Evolutionary conservation across 1,140 invertebrate species (phyloP), one percentile per base, ranked within the genome.

Genomic region (Argopecten irradians): DNA sequence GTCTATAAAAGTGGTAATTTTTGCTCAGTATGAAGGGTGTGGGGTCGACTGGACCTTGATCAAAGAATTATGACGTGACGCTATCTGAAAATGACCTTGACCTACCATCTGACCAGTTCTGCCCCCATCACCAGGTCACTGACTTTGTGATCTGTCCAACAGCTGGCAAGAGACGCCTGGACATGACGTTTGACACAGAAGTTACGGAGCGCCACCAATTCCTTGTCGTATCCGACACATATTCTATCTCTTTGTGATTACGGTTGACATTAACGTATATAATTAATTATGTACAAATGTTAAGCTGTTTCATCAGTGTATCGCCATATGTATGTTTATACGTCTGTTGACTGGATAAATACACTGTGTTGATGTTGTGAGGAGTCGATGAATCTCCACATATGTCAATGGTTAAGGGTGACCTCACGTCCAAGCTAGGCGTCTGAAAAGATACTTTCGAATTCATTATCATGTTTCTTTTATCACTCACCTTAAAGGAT

Each of bases 211-310:
- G n/a, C 28, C 22, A 71, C 55, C 55, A 28, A 71, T n/a, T 19
- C 11, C 55, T 3, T 71, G 55, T 71, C 55, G 28, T 28, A 11
- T 71, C 22, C 8, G n/a, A 71, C n/a, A 28, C 8, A 71, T 3
- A 13, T 71, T 28, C 28, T 22, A 71, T 28, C 14, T 7, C 1
- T n/a, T 3, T 28, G n/a, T 71, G 22, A 71, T 71, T 71, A 71
- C 55, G 55, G n/a, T n/a, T 71, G 55, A 28, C 55, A 28, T 28
- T 28, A n/a, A 71, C 16, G 16, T 71, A 71, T 71, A 71, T 71
- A 3, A 71, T 71, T 71, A 71, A 71, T 71, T 71, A n/a, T 71
- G n/a, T 71, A n/a, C 55, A 71, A 71, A 71, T 71, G 55, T 28
- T 71, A 71, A 71, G 55, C 5, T 5, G 5, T 39, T 8, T 39